Percentiles rank a stretch among this genome's conserved stretches.
Evolutionary conservation across 2,888 invertebrate species (phyloP).

Genomic region (Emmelina monodactyla): DNA sequence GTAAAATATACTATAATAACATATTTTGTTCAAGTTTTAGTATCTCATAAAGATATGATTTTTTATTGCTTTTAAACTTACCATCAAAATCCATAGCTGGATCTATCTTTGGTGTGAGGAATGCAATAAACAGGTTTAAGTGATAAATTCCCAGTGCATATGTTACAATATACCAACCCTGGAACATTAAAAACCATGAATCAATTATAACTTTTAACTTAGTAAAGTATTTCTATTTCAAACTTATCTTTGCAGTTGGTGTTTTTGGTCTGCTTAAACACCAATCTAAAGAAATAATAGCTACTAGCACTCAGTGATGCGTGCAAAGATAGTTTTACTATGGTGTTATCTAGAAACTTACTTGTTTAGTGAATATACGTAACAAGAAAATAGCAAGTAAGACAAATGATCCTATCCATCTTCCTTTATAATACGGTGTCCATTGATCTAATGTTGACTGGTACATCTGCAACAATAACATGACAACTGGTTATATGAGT

Average conservation of each 20-base stretch:
- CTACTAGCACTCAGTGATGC: no score
- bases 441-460: conserved; percentile 86
- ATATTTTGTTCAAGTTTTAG: neutral
- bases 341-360: conserved; percentile 50
- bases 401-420: conserved; percentile 80
- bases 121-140: conserved; percentile 98
- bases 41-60: conserved; percentile 1
- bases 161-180: conserved; percentile 99
- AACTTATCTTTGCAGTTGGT: no score
- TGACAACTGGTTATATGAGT: no score
- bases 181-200: conserved; percentile 33
- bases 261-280: no score
- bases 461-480: conserved; percentile 75
- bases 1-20: neutral
- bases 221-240: no score
- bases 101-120: conserved; percentile 99
- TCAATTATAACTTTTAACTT: conserved; percentile 1
- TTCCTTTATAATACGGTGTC: conserved; percentile 81
- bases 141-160: conserved; percentile 99
- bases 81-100: conserved; percentile 95
- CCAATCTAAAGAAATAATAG: no score
- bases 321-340: no score
- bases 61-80: no score
- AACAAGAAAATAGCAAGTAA: conserved; percentile 78
- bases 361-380: conserved; percentile 84